Evolutionary conservation across 2,113 vertebrate genomes (phyloP).

Genomic region (Pyrgilauda ruficollis): DNA sequence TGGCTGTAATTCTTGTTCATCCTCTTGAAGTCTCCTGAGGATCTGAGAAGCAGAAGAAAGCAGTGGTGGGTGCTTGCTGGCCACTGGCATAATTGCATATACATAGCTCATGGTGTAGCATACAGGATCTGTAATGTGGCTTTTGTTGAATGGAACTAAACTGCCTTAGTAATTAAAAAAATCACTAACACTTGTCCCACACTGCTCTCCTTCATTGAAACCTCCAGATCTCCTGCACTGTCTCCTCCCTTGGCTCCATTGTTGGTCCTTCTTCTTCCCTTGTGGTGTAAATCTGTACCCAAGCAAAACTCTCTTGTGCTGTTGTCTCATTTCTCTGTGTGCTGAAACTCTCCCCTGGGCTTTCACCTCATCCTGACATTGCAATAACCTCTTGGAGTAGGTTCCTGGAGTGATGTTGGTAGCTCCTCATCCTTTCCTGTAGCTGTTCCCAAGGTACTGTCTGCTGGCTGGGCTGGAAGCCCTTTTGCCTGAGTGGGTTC

Average conservation of each 20-base stretch:
- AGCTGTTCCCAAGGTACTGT: neutral
- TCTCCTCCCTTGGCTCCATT: fast-evolving
- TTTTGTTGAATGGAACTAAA: neutral
- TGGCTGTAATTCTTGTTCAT: neutral
- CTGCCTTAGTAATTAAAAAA: neutral
- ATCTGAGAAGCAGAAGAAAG: neutral
- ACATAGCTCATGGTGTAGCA: neutral
- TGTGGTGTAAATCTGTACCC: neutral
- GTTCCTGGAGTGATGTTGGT: neutral
- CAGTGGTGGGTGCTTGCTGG: neutral
- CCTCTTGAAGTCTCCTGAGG: neutral
- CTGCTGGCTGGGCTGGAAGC: neutral
- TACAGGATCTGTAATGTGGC: neutral
- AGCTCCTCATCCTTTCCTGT: neutral
- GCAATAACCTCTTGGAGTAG: neutral
- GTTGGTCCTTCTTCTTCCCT: neutral
- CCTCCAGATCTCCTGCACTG: neutral
- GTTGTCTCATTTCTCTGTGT: neutral
- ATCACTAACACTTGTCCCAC: neutral
- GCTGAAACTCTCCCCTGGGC: neutral
- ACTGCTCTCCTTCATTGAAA: neutral
- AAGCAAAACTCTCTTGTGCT: neutral
- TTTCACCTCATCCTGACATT: neutral
- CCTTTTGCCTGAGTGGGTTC: neutral
- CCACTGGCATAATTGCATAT: neutral